phyloP scores from a whole-genome alignment of 2,113 vertebrate genomes.

The Triplophysa siluroides region DNA sequence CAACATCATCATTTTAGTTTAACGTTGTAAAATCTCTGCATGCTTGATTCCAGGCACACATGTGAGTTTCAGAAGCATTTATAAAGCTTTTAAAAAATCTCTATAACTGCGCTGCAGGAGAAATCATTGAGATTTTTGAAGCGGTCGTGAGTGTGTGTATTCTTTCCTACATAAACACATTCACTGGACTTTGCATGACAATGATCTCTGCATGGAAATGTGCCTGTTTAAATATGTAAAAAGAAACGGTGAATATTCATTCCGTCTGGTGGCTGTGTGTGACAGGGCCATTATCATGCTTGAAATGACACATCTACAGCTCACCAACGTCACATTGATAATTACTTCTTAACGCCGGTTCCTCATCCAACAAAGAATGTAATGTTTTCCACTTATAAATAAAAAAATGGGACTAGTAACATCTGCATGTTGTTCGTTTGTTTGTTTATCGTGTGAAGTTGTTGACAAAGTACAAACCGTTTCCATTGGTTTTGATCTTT shows the following conservation, averaged over 20 bases:
- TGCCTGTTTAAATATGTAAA: slow-evolving; percentile 26
- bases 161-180: not conserved
- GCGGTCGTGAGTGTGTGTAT: not conserved
- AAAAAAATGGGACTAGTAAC: not conserved
- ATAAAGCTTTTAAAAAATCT: too few relatives aligned
- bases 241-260: not conserved
- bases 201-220: slow-evolving; percentile 11
- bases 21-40: too few relatives aligned
- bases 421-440: not conserved
- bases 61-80: too few relatives aligned
- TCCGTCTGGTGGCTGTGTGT: not conserved
- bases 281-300: slow-evolving; percentile 8
- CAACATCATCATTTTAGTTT: too few relatives aligned
- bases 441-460: not conserved
- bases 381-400: not conserved
- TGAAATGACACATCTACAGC: not conserved
- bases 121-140: not conserved
- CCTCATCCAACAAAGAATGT: slow-evolving; percentile 3
- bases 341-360: not conserved
- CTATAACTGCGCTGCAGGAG: not conserved
- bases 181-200: slow-evolving; percentile 1
- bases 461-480: not conserved
- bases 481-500: not conserved
- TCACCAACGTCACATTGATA: not conserved
- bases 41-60: too few relatives aligned